phyloP scores from a whole-genome alignment of 2,113 vertebrate species.

The Stegastes partitus region DNA sequence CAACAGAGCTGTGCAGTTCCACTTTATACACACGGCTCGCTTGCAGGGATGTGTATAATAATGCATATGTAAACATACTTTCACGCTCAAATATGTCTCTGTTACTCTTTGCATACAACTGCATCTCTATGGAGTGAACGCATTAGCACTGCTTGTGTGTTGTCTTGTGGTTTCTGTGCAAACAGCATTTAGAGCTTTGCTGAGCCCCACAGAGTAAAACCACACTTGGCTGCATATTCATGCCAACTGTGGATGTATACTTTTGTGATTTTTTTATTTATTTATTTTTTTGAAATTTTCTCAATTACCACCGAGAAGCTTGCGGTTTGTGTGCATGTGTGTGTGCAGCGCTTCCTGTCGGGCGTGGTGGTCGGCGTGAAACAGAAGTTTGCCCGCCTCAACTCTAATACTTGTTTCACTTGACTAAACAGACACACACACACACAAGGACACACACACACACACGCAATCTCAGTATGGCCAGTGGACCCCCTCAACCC shows the following conservation, averaged over 20 bases:
- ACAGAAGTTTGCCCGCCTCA: conserved; percentile 44
- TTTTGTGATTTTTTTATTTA: conserved; percentile 11
- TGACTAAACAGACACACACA: conserved; percentile 25
- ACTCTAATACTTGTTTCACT: conserved; percentile 40
- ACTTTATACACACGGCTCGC: conserved; percentile 26
- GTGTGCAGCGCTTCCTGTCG: conserved; percentile 82
- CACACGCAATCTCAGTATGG: not conserved
- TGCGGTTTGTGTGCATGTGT: conserved; percentile 66
- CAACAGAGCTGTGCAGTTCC: conserved; percentile 28
- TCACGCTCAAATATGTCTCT: conserved; percentile 30
- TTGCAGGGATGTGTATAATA: conserved; percentile 25
- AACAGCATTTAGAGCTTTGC: conserved; percentile 52
- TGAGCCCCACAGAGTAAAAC: conserved; percentile 41
- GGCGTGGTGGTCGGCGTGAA: conserved; percentile 56
- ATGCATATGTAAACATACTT: conserved; percentile 30
- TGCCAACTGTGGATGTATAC: conserved; percentile 28
- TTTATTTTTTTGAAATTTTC: not conserved
- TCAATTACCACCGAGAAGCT: conserved; percentile 28
- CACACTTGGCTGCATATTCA: conserved; percentile 56
- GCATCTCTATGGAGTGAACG: conserved; percentile 26
- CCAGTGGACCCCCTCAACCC: conserved; percentile 48
- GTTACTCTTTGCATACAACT: conserved; percentile 20
- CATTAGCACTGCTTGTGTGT: conserved; percentile 38
- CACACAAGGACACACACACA: not conserved
- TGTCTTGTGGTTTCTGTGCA: conserved; percentile 44